phyloP scores from a whole-genome alignment of 2,113 vertebrate genomes.

The Myotis yumanensis region DNA sequence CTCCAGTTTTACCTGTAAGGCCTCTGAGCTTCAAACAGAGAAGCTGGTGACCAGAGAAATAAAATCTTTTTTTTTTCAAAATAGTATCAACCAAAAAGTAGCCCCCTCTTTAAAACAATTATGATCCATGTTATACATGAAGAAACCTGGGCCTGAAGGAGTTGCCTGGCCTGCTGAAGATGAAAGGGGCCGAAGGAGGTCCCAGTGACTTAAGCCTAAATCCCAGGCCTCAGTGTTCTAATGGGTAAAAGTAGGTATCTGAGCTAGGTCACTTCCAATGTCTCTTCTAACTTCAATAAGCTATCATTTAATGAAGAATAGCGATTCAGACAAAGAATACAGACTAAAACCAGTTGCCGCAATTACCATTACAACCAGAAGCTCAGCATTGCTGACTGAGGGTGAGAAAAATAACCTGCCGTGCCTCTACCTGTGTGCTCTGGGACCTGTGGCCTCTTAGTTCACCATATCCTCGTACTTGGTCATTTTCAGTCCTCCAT shows the following conservation, averaged over 20 bases:
- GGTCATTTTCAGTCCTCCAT: not conserved
- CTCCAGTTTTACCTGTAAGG: not conserved
- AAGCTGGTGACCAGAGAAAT: not conserved
- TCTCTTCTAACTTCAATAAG: not conserved
- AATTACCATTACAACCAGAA: not conserved
- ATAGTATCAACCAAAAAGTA: not conserved
- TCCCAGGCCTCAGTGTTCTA: not conserved
- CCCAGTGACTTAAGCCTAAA: no score
- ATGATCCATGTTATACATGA: not conserved
- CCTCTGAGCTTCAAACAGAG: not conserved
- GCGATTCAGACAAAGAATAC: not conserved
- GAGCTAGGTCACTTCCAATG: not conserved
- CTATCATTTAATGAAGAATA: not conserved
- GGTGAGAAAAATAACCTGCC: not conserved
- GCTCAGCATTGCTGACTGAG: not conserved
- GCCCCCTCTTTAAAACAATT: not conserved
- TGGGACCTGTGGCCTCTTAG: not conserved
- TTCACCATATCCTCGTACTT: not conserved
- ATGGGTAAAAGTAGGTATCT: not conserved
- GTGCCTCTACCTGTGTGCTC: not conserved
- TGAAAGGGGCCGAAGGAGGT: not conserved
- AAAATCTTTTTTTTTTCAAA: not conserved
- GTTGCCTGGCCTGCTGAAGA: not conserved
- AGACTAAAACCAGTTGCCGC: not conserved
- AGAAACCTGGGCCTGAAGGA: not conserved